These are phyloP conservation scores for Cotesia glomerata DNA, from an alignment of 1,140 invertebrate genomes.

Conservation along the genomic window DNA sequence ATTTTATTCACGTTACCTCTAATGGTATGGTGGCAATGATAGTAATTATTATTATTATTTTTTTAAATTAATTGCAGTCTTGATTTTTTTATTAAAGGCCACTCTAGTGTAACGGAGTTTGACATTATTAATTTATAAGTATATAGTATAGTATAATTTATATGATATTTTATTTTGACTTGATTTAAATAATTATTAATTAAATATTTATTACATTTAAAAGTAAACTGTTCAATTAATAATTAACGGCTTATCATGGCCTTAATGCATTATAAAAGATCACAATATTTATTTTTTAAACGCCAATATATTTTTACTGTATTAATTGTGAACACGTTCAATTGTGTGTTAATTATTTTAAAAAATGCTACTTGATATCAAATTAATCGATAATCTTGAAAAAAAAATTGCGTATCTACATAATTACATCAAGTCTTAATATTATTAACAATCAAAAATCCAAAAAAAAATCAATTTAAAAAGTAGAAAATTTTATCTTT, in stretches of 20 bases:
- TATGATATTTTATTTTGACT: background rate
- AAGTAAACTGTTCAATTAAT: background rate
- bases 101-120: conserved; percentile 43
- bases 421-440: conserved; percentile 32
- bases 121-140: background rate
- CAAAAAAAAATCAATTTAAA: background rate
- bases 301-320: background rate
- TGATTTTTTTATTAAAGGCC: conserved; percentile 53
- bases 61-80: conserved; percentile 56
- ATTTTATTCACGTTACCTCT: conserved; percentile 16
- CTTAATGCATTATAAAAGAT: conserved; percentile 1
- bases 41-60: conserved; percentile 23
- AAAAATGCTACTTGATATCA: background rate
- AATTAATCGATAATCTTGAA: conserved; percentile 1
- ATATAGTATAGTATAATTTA: background rate
- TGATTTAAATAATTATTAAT: background rate
- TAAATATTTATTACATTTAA: background rate
- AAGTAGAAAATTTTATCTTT: background rate
- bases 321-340: background rate
- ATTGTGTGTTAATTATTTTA: background rate
- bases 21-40: conserved; percentile 42
- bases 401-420: conserved; percentile 31
- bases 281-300: background rate
- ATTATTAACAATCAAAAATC: conserved; percentile 14
- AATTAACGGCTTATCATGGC: background rate